Evolutionary conservation across 2,797 vertebrate genomes (phyloP).

Genomic region (Amazona finschi): DNA sequence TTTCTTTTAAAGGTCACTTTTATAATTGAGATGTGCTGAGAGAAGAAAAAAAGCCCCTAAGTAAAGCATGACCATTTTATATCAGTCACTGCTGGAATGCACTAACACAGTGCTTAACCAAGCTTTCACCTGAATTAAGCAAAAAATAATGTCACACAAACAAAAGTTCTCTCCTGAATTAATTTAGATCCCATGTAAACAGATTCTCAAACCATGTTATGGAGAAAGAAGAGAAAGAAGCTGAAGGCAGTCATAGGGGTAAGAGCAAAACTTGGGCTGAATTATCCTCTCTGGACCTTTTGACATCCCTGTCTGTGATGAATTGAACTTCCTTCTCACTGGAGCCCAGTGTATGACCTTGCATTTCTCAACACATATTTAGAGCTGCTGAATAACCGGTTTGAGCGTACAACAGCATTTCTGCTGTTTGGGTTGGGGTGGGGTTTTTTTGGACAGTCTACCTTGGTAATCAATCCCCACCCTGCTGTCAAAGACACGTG

Average conservation of each 20-base stretch:
- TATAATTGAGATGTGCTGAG: not conserved
- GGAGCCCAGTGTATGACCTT: not conserved
- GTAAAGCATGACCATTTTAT: not conserved
- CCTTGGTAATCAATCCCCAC: not conserved
- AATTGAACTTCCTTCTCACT: not conserved
- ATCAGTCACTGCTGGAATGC: not conserved
- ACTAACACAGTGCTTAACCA: not conserved
- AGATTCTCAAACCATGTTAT: not conserved
- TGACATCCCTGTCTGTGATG: not conserved
- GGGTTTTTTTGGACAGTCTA: not conserved
- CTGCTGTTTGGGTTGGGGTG: not conserved
- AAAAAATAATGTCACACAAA: not conserved
- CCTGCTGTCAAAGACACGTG: not conserved
- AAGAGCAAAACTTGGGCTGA: constrained; percentile 49
- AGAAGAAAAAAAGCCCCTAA: not conserved
- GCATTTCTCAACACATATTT: not conserved
- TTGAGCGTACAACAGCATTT: not conserved
- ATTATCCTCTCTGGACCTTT: not conserved
- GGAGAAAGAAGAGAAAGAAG: not conserved
- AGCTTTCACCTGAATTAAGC: not conserved
- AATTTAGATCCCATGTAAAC: not conserved
- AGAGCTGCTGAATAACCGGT: constrained; percentile 47
- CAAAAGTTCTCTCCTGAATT: not conserved
- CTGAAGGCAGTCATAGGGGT: not conserved
- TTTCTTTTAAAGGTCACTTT: not conserved